Conservation (phyloP, 2,113 vertebrate species). For the Cricetomys ansorgei region DNA sequence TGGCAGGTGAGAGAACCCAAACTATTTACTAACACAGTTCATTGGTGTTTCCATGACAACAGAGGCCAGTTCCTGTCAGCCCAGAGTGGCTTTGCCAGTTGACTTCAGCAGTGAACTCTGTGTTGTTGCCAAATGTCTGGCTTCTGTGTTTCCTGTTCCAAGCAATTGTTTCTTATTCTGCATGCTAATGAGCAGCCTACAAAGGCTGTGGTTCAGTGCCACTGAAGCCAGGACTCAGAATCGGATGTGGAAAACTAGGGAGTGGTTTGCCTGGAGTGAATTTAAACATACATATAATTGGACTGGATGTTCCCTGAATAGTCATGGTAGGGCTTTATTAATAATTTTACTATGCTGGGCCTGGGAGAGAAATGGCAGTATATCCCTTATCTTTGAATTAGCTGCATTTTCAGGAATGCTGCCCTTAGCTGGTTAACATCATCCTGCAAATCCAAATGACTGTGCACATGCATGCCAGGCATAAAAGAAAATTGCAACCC, state of each 20-base stretch:
- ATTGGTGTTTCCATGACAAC: slow-evolving; percentile 65
- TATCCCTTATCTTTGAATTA: slow-evolving; percentile 20
- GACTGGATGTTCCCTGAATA: slow-evolving; percentile 36
- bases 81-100: slow-evolving; percentile 39
- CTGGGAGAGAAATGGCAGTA: slow-evolving; percentile 54
- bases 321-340: slow-evolving; percentile 60
- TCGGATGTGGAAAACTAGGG: slow-evolving; percentile 54
- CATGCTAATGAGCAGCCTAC: slow-evolving; percentile 74
- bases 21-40: slow-evolving; percentile 63
- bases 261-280: not conserved
- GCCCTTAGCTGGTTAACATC: slow-evolving; percentile 8
- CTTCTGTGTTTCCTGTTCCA: slow-evolving; percentile 79
- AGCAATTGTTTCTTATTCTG: slow-evolving; percentile 74
- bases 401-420: slow-evolving; percentile 1
- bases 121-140: slow-evolving; percentile 79
- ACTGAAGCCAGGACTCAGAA: slow-evolving; percentile 38
- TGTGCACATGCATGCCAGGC: slow-evolving; percentile 29
- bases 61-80: slow-evolving; percentile 63
- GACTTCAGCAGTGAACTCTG: slow-evolving; percentile 75
- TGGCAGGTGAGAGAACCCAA: slow-evolving; percentile 52
- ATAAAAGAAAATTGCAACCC: slow-evolving; percentile 49
- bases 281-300: slow-evolving; percentile 57
- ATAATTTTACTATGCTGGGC: slow-evolving; percentile 51
- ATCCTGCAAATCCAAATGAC: slow-evolving; percentile 42
- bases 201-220: slow-evolving; percentile 54